Conservation (phyloP, 2,797 vertebrate genomes). For the Knipowitschia caucasica region DNA sequence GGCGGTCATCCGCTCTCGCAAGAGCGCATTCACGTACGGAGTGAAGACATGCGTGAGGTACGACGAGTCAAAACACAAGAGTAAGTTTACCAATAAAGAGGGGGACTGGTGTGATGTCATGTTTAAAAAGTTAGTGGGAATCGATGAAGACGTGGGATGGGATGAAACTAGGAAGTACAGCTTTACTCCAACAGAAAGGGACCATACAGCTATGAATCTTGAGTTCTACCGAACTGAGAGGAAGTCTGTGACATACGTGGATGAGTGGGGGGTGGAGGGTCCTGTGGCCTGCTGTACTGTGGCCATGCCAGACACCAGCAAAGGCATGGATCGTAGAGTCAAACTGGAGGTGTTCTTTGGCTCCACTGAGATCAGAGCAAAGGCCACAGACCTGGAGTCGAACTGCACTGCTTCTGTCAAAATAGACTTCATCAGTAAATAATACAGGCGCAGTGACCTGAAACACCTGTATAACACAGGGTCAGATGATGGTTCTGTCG, state of each 20-base stretch:
- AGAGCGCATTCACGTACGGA: background rate
- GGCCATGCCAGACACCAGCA: background rate
- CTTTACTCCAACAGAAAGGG: background rate
- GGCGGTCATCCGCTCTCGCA: background rate
- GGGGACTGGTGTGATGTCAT: background rate
- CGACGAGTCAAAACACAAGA: background rate
- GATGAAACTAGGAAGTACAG: background rate
- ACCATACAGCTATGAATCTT: background rate
- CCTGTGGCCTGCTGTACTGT: background rate
- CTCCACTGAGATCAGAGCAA: background rate
- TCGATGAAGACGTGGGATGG: conserved; percentile 1
- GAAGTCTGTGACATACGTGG: background rate
- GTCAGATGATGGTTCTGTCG: too few relatives aligned
- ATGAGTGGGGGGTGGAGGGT: background rate
- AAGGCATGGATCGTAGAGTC: background rate
- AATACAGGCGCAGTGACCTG: too few relatives aligned
- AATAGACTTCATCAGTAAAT: background rate
- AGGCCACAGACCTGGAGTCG: background rate
- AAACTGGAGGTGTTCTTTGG: conserved; percentile 2
- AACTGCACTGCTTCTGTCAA: background rate
- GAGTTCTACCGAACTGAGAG: background rate
- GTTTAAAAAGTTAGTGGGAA: background rate
- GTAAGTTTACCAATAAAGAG: background rate
- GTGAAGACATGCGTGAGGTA: background rate
- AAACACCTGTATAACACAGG: too few relatives aligned